A percentile compares a stretch with the other conserved stretches of the same genome.
These are phyloP conservation scores for Anthophora plumipes DNA, from an alignment of 2,888 invertebrate species.

Conservation along the genomic window DNA sequence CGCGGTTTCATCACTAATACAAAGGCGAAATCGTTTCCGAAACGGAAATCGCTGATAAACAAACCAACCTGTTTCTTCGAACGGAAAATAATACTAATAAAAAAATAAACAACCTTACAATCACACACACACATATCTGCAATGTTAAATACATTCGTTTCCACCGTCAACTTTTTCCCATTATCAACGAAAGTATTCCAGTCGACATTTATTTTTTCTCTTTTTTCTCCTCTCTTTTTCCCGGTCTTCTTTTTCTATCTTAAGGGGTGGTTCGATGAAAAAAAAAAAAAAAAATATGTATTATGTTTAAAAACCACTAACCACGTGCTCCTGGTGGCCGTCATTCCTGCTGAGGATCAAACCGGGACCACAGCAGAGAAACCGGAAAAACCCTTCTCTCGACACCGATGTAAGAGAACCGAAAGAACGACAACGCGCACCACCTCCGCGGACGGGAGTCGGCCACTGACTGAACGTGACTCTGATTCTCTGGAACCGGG, in stretches of 20 bases:
- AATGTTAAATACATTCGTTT: no score
- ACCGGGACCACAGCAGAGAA: conserved; percentile 50
- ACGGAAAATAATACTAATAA: background rate
- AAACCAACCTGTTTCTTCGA: background rate
- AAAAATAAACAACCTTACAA: background rate
- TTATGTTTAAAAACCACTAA: conserved; percentile 71
- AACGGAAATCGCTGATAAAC: background rate
- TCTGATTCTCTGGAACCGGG: conserved; percentile 72
- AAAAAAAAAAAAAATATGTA: background rate
- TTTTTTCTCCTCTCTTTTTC: background rate
- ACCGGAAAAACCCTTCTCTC: conserved; percentile 58
- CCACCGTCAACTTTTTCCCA: no score
- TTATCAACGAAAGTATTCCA: no score
- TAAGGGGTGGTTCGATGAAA: no score
- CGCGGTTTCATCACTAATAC: conserved; percentile 33
- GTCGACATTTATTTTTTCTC: no score
- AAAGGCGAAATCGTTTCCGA: background rate
- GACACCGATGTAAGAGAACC: conserved; percentile 52
- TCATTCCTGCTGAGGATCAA: conserved; percentile 73
- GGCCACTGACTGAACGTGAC: conserved; percentile 81
- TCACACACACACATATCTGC: no score
- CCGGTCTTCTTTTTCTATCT: background rate
- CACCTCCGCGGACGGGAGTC: conserved; percentile 81
- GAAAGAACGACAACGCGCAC: conserved; percentile 68
- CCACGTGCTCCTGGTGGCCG: conserved; percentile 77